Percentiles rank a stretch among this genome's conserved stretches.
phyloP scores from a whole-genome alignment of 2,113 vertebrate species.

The Megalops atlanticus region DNA sequence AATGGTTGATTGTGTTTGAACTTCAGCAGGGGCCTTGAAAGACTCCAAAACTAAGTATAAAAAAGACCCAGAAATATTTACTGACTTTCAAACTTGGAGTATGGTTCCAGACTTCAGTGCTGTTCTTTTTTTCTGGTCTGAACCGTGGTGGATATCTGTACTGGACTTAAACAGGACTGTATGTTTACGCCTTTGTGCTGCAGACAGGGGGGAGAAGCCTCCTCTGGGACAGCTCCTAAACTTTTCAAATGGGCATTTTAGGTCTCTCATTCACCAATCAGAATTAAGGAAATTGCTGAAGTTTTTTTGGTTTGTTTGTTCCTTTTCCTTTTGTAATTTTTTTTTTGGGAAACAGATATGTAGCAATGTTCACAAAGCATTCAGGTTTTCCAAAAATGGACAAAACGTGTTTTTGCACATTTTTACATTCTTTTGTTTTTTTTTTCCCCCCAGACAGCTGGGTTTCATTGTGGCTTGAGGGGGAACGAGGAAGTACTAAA shows the following conservation, averaged over 20 bases:
- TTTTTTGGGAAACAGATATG: constrained; percentile 60
- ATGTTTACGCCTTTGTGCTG: neutral
- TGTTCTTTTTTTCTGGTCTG: neutral
- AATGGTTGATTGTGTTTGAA: too few species aligned
- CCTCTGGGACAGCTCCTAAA: neutral
- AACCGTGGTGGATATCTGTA: neutral
- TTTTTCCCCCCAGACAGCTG: neutral
- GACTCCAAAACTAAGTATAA: neutral
- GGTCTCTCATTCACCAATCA: neutral
- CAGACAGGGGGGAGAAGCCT: neutral
- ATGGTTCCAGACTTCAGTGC: neutral
- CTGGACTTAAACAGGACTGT: neutral
- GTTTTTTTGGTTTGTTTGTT: too few species aligned
- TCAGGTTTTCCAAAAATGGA: constrained; percentile 44
- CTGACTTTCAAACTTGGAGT: neutral
- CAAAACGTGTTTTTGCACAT: constrained; percentile 46
- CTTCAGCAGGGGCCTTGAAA: neutral
- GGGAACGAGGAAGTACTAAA: neutral
- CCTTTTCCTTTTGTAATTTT: constrained; percentile 26
- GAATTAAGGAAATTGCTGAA: constrained; percentile 12
- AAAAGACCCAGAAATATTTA: neutral
- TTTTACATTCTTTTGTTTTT: constrained; percentile 21
- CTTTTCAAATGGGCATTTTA: neutral
- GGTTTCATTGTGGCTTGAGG: neutral
- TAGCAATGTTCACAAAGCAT: constrained; percentile 71